Base-by-base conservation (phyloP, 2,113 vertebrate species). In the Embiotoca jacksoni region DNA sequence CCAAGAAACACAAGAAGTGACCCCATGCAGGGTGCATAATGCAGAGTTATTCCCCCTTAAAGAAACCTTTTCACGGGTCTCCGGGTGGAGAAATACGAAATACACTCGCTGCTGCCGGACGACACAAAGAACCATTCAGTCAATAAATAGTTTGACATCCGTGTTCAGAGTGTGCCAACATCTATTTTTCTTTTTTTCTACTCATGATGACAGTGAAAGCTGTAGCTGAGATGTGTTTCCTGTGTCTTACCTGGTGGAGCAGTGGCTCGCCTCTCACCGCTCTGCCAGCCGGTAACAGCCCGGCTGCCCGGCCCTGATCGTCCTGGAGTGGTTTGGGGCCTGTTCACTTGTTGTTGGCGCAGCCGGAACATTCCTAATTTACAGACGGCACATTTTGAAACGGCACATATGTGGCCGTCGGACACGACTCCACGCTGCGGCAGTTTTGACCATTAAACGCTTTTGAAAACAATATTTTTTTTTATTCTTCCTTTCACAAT, bases 281-380 rank as follows among this genome's bases (percentile, higher is more conserved):
- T 69, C 77, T 85, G 88, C 81, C 87, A 88, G 87, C 80, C 65
- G 35, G 75, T 50, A 78, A 82, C 87, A 92, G 85, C 79, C 86
- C 74, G 91, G 82, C 83, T 72, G 65, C 72, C 63, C 33, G 37
- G 67, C 81, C 85, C 83, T 61, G 60, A 91, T 88, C 80, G 46
- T 76, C 73, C 89, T 84, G 84, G 49, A 88, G 90, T 86, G 92
- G 78, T 92, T 91, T 91, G 91, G 92, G 89, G 86, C 87, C 86
- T 91, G 91, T 89, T 68, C 63, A 76, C 83, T 89, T 89, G 85
- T 87, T 88, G 85, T 87, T 81, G 88, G 81, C 85, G 31, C 68
- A 72, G 90, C 46, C 72, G 68, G 87, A 81, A 89, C 87, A 83
- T 77, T 85, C 53, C 83, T 86, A 83, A 92, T 91, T 89, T 86